These are phyloP conservation scores for Cryptoblepharus egeriae DNA, from an alignment of 2,797 vertebrate genomes.

Conservation along the genomic window DNA sequence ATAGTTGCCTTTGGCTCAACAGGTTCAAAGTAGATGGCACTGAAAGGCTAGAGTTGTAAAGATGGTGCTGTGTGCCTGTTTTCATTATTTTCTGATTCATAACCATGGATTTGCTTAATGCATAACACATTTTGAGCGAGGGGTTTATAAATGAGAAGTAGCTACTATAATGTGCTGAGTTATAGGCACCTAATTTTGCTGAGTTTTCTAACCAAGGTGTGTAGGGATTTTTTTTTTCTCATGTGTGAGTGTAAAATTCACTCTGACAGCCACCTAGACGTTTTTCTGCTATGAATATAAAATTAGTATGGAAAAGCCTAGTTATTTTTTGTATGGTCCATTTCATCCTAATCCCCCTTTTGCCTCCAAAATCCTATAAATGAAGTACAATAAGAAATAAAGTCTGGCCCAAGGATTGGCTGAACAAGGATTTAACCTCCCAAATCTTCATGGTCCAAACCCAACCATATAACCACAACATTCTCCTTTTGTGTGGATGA, in stretches of 20 bases:
- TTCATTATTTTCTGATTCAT: constrained; percentile 74
- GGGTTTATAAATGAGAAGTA: not conserved
- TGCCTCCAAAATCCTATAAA: too few relatives aligned
- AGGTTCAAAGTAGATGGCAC: constrained; percentile 55
- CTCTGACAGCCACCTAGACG: not conserved
- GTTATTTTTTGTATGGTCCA: not conserved
- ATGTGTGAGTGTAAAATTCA: not conserved
- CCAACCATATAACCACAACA: not conserved
- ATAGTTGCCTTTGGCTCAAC: constrained; percentile 58
- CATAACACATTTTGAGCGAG: constrained; percentile 63
- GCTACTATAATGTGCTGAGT: constrained; percentile 7
- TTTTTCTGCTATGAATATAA: not conserved
- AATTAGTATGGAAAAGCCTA: not conserved
- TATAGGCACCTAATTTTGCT: constrained; percentile 36
- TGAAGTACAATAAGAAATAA: not conserved
- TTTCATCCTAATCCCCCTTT: too few relatives aligned
- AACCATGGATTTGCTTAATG: constrained; percentile 75
- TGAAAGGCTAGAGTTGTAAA: constrained; percentile 78
- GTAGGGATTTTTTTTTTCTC: not conserved
- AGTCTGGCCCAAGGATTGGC: not conserved
- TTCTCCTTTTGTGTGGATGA: not conserved
- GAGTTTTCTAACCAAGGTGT: constrained; percentile 46
- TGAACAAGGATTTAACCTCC: not conserved
- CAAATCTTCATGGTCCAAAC: not conserved
- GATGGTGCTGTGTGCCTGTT: constrained; percentile 80